Evolutionary conservation across 1,140 invertebrate genomes (phyloP), one percentile per base, ranked within the genome.

Genomic region (Cecropterus lyciades): DNA sequence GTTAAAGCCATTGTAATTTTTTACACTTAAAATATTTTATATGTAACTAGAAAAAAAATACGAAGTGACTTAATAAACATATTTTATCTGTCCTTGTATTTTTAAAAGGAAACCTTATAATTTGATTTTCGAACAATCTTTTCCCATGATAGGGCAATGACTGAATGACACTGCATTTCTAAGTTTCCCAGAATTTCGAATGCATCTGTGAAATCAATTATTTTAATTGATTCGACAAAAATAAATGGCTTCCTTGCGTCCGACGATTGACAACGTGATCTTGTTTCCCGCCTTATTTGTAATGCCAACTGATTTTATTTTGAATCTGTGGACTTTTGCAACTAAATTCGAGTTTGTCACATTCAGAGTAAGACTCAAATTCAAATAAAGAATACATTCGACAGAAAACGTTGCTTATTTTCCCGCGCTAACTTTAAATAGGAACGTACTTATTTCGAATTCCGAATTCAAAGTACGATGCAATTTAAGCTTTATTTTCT

Each of bases 191-290:
- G 76, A 80, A 82, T 69, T 63, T 53, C 71, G 55, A 65, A 53
- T 73, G 59, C 82, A 84, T 86, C 84, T 87, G 87, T 83, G 75
- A 78, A 84, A 84, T 85, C 87, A 88, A 89, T 89, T 89, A 89
- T 75, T 81, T 80, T 85, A 89, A 89, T 89, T 89, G 87, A 87
- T 81, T 80, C 80, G 77, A 84, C 80, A 82, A 85, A 85, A 89
- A 86, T 86, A 86, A 84, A 85, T 73, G 81, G 85, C 84, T 89
- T 88, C 87, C 81, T 72, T 40, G 27, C 48, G 46, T 55, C 56
- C 67, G 66, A 42, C 75, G 78, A 88, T 78, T 87, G 85, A 87
- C 82, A 84, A 63, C 67, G 70, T 68, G 73, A 79, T 87, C 84
- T 80, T 77, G 74, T 80, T 84, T 84, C 75, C 83, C 78, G 79